Evolutionary conservation across 2,113 vertebrate species (phyloP), one percentile per base, ranked within the genome.

Genomic region (Plotosus lineatus): DNA sequence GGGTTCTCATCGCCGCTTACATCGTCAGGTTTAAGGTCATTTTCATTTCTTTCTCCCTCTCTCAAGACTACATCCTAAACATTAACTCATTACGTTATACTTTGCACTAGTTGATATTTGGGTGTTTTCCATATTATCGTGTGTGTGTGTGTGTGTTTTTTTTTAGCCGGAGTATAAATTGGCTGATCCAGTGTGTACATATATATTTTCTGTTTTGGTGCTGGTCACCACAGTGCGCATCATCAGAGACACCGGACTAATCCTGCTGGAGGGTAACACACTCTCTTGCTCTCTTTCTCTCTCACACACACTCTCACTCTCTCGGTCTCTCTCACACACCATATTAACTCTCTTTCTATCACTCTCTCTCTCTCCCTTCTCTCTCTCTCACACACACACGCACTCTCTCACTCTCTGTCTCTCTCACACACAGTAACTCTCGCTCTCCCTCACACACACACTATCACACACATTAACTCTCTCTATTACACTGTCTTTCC

Each of bases 1-100:
- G 98, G 0, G 97, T 99, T 53, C 96, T 99, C 0, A 91, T 98
- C 7, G 98, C 98, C 15, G 97, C 98, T 0, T 98, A 98, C 86
- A 92, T 99, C 75, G 95, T 98, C 86, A 94, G 97, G 75, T 99
- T 99, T 50, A 98, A 99, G 95, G 98, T 99, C n/a, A n/a, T n/a
- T n/a, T n/a, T n/a, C n/a, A n/a, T n/a, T n/a, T n/a, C n/a, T n/a
- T n/a, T n/a, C n/a, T n/a, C n/a, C n/a, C n/a, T n/a, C n/a, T n/a
- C n/a, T n/a, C n/a, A n/a, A n/a, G n/a, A n/a, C n/a, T n/a, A n/a
- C n/a, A n/a, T n/a, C n/a, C n/a, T n/a, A n/a, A n/a, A n/a, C n/a
- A n/a, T n/a, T n/a, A n/a, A n/a, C n/a, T n/a, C n/a, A n/a, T n/a
- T n/a, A n/a, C n/a, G n/a, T n/a, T n/a, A n/a, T n/a, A n/a, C n/a